Base-by-base conservation (phyloP, 2,888 invertebrate species). In the Amphipyra tragopoginis region DNA sequence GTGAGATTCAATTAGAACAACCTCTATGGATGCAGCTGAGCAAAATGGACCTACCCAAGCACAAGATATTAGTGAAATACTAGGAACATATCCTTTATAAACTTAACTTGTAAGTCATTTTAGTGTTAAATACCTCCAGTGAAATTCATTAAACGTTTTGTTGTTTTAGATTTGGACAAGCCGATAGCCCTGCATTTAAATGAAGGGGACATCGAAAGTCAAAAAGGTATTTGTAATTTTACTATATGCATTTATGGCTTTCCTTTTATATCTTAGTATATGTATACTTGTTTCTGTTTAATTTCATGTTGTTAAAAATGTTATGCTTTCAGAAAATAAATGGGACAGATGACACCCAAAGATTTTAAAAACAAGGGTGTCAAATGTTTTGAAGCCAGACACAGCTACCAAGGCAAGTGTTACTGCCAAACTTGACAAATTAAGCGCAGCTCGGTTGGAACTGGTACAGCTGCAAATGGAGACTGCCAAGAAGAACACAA, bases 401-500 rank as follows among this genome's bases (percentile, higher is more conserved):
- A 38, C 7, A n/a, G 38, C 3, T 2, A n/a, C 11, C n/a, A 38
- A 38, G n/a, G 38, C 38, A 11, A 38, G 38, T 38, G 38, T n/a
- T 7, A 38, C 38, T 38, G 8, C 38, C 38, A n/a, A 38, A 38
- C n/a, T 38, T 11, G 38, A 38, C n/a, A 38, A 38, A n/a, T n/a
- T 38, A 38, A 38, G 38, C n/a, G 4, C 38, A 4, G n/a, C 38
- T 38, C 38, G 38, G 11, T n/a, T 38, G 11, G 38, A 38, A 38
- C n/a, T 38, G 1, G 38, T 38, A 38, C 1, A 38, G n/a, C 38
- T 38, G 4, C 38, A 38, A 38, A 38, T 38, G 11, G 38, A 38
- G 38, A 38, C 38, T 38, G 38, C 38, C n/a, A 38, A n/a, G n/a
- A 38, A 38, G n/a, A 38, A 38, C 38, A 38, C 38, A 38, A n/a